Evolutionary conservation across 2,113 vertebrate genomes (phyloP).

Genomic region (Apodemus speciosus): DNA sequence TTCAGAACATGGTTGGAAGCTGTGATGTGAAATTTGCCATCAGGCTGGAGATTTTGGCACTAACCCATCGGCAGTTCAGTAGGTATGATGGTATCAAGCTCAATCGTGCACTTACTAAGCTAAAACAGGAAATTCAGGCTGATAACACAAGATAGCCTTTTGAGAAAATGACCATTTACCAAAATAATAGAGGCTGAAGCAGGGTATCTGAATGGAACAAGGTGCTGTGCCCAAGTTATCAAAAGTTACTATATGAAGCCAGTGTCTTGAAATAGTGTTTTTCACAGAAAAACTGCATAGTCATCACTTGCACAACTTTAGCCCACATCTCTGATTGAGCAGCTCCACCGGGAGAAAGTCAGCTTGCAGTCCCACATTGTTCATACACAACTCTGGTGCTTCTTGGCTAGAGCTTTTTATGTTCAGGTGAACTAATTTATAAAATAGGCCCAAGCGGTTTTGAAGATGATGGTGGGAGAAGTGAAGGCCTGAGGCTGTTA

Average conservation of each 20-base stretch:
- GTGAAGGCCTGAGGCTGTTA: not conserved
- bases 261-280: slow-evolving; percentile 9
- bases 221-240: not conserved
- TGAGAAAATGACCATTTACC: not conserved
- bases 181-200: too few relatives aligned
- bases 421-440: not conserved
- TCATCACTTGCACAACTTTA: not conserved
- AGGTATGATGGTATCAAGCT: slow-evolving; percentile 84
- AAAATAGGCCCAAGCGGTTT: not conserved
- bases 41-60: slow-evolving; percentile 93
- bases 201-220: not conserved
- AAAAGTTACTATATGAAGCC: not conserved
- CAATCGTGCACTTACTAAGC: not conserved
- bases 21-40: slow-evolving; percentile 97
- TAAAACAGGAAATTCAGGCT: not conserved
- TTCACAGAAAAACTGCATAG: not conserved
- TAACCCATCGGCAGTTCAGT: slow-evolving; percentile 96
- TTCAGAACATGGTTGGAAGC: slow-evolving; percentile 99
- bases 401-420: not conserved
- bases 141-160: not conserved
- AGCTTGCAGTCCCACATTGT: not conserved
- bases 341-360: not conserved
- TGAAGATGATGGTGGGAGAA: not conserved
- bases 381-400: not conserved
- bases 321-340: not conserved